Percentiles rank a stretch among this genome's conserved stretches.
phyloP scores from a whole-genome alignment of 2,113 vertebrate genomes.

The Lynx canadensis region DNA sequence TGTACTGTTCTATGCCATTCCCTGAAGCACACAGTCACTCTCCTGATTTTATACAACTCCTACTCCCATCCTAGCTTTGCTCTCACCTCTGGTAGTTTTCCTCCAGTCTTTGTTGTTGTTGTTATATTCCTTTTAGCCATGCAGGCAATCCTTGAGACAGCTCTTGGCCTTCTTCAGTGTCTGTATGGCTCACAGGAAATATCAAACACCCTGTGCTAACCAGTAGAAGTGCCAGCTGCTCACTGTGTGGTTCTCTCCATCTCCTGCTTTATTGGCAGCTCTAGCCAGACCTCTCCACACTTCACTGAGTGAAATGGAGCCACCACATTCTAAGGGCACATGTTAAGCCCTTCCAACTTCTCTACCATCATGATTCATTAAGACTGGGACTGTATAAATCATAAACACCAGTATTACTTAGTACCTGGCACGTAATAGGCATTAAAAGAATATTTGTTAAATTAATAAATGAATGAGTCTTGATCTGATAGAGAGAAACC shows the following conservation, averaged over 20 bases:
- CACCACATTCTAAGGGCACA: neutral
- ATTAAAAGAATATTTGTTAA: neutral
- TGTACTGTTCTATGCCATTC: neutral
- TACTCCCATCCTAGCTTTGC: neutral
- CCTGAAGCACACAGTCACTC: neutral
- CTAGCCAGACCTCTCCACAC: neutral
- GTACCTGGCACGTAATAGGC: neutral
- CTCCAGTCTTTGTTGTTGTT: neutral
- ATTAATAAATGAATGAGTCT: constrained; percentile 1
- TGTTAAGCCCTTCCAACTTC: neutral
- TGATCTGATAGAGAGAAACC: neutral
- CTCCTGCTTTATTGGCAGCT: neutral
- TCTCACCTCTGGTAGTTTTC: neutral
- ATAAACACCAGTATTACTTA: neutral
- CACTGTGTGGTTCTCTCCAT: neutral
- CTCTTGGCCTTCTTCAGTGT: neutral
- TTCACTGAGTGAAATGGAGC: neutral
- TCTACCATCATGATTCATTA: neutral
- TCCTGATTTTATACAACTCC: neutral
- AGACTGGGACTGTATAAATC: neutral
- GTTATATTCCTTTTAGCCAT: neutral
- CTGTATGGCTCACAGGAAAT: neutral
- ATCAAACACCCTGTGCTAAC: neutral
- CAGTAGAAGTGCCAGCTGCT: neutral
- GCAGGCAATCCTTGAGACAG: neutral